Percentiles rank a stretch among this genome's conserved stretches.
Evolutionary conservation across 2,888 invertebrate species (phyloP).

Genomic region (Eupithecia centaureata): DNA sequence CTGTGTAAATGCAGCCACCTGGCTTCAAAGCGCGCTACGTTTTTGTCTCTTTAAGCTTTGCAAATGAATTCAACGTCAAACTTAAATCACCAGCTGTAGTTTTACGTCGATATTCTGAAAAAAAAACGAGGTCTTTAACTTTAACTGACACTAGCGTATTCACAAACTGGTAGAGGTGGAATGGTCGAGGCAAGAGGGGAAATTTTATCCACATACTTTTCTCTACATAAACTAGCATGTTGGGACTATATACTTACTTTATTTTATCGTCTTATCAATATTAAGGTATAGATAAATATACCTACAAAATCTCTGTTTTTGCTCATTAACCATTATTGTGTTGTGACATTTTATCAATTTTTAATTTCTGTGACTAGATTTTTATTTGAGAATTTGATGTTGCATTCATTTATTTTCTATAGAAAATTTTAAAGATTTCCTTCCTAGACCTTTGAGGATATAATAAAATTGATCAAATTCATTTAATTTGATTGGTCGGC

Average conservation of each 20-base stretch:
- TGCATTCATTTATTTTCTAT: no score
- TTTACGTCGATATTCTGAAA: constrained; percentile 10
- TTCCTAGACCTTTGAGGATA: no score
- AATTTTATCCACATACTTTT: not conserved
- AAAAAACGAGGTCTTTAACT: not conserved
- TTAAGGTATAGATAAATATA: no score
- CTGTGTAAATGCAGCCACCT: constrained; percentile 15
- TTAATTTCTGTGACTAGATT: no score
- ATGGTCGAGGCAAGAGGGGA: not conserved
- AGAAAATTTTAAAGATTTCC: no score
- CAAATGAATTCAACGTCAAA: constrained; percentile 52
- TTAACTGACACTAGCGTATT: not conserved
- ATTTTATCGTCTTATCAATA: no score
- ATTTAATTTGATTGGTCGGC: not conserved
- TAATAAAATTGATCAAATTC: no score
- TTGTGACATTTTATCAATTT: no score
- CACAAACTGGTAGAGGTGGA: not conserved
- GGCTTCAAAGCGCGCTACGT: constrained; percentile 46
- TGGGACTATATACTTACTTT: not conserved
- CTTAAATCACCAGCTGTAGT: constrained; percentile 44
- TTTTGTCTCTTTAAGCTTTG: constrained; percentile 51
- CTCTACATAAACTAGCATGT: not conserved
- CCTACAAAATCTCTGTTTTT: not conserved
- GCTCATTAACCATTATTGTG: not conserved
- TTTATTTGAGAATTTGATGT: no score